Percentiles rank a stretch among this genome's conserved stretches.
These are phyloP conservation scores for Ischnus inquisitorius DNA, from an alignment of 2,888 invertebrate species.

Conservation along the genomic window DNA sequence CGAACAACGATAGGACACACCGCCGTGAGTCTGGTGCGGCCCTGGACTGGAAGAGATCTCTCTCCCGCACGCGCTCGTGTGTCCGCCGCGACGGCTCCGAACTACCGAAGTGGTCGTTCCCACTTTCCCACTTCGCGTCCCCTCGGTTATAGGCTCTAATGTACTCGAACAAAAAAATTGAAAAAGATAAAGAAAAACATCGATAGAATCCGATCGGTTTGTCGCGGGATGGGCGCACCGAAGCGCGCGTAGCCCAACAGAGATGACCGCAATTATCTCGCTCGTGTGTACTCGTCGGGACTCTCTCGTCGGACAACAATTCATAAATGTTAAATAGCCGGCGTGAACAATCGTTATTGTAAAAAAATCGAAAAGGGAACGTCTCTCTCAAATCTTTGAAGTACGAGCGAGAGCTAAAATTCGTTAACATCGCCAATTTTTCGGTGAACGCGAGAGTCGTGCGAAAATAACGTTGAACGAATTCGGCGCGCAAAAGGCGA, in stretches of 20 bases:
- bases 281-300: slow-evolving; percentile 36
- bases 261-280: slow-evolving; percentile 45
- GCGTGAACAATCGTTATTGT: slow-evolving; percentile 19
- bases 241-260: slow-evolving; percentile 58
- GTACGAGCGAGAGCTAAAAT: slow-evolving; percentile 51
- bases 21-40: slow-evolving; percentile 1
- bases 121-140: slow-evolving; percentile 28
- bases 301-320: background rate
- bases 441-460: background rate
- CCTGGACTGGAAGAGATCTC: background rate
- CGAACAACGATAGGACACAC: background rate
- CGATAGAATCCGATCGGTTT: slow-evolving; percentile 42
- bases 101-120: slow-evolving; percentile 34
- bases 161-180: background rate
- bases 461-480: slow-evolving; percentile 6
- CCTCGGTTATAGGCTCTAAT: background rate
- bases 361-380: slow-evolving; percentile 7
- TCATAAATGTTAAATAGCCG: background rate
- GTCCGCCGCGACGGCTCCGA: background rate
- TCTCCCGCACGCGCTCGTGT: slow-evolving; percentile 15
- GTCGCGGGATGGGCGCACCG: slow-evolving; percentile 59
- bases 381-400: background rate
- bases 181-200: slow-evolving; percentile 9
- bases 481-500: slow-evolving; percentile 28
- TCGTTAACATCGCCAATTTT: slow-evolving; percentile 8